A percentile compares a stretch with the other conserved stretches of the same genome.
phyloP scores from a whole-genome alignment of 2,113 vertebrate genomes.

The Phocoena phocoena region DNA sequence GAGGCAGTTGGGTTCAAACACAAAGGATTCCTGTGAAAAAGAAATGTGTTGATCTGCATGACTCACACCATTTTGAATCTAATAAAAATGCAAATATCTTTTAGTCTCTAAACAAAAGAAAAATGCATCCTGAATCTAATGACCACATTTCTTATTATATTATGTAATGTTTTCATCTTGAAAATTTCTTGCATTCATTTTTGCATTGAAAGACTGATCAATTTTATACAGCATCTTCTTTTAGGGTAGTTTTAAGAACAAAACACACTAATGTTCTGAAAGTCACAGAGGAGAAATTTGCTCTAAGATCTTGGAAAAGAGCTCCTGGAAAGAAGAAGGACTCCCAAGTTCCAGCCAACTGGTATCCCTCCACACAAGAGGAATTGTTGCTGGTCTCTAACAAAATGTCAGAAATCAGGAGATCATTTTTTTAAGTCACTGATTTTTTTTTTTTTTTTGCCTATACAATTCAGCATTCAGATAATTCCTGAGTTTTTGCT shows the following conservation, averaged over 20 bases:
- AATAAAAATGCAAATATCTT: conserved; percentile 55
- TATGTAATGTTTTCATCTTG: neutral
- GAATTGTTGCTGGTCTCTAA: neutral
- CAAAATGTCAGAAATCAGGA: neutral
- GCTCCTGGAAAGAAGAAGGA: neutral
- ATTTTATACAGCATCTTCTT: neutral
- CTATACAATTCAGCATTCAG: neutral
- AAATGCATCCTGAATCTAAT: neutral
- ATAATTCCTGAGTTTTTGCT: neutral
- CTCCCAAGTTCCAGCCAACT: neutral
- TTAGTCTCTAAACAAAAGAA: neutral
- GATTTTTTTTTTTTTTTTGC: neutral
- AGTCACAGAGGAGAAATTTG: neutral
- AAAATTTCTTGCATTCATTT: neutral
- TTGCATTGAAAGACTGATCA: neutral
- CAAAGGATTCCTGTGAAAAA: conserved; percentile 92
- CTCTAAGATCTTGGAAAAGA: neutral
- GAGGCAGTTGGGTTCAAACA: conserved; percentile 96
- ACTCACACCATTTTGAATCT: conserved; percentile 1
- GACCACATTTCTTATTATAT: neutral
- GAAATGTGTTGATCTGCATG: conserved; percentile 46
- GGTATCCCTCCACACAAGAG: neutral
- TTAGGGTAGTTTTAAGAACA: neutral
- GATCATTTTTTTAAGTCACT: neutral
- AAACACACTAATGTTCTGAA: neutral